phyloP scores from a whole-genome alignment of 2,888 invertebrate genomes.

The Rhorus exstirpatorius region DNA sequence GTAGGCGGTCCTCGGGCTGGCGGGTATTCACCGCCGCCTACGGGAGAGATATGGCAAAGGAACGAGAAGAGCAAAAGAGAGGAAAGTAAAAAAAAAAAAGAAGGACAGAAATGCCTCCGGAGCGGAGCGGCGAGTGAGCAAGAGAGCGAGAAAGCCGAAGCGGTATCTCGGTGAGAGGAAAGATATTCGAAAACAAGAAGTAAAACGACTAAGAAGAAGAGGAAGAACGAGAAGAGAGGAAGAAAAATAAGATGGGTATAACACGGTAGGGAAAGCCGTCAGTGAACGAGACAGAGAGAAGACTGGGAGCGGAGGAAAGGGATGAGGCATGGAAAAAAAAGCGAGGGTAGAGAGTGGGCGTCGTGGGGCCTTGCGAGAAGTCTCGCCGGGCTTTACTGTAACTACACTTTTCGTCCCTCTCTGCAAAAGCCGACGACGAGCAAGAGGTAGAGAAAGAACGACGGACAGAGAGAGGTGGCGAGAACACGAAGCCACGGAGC shows the following conservation, averaged over 20 bases:
- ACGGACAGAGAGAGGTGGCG: conserved; percentile 45
- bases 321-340: conserved; percentile 48
- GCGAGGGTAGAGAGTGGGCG: conserved; percentile 58
- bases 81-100: conserved; percentile 26
- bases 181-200: conserved; percentile 56
- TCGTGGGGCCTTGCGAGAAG: conserved; percentile 60
- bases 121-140: conserved; percentile 47
- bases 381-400: conserved; percentile 52
- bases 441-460: conserved; percentile 47
- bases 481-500: conserved; percentile 37
- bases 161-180: conserved; percentile 50
- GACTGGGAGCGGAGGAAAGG: conserved; percentile 62
- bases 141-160: conserved; percentile 58
- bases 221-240: conserved; percentile 42
- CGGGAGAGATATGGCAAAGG: conserved; percentile 60
- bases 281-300: conserved; percentile 66
- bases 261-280: conserved; percentile 50
- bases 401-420: conserved; percentile 54
- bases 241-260: conserved; percentile 41
- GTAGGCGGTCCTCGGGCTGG: conserved; percentile 66
- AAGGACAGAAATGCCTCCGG: conserved; percentile 8
- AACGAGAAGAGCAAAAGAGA: conserved; percentile 32
- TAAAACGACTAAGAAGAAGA: conserved; percentile 39
- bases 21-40: conserved; percentile 62
- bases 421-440: conserved; percentile 59